Percentiles rank a stretch among this genome's conserved stretches.
Conservation (phyloP, 23 tunicate genomes). For the Phallusia fumigata region DNA sequence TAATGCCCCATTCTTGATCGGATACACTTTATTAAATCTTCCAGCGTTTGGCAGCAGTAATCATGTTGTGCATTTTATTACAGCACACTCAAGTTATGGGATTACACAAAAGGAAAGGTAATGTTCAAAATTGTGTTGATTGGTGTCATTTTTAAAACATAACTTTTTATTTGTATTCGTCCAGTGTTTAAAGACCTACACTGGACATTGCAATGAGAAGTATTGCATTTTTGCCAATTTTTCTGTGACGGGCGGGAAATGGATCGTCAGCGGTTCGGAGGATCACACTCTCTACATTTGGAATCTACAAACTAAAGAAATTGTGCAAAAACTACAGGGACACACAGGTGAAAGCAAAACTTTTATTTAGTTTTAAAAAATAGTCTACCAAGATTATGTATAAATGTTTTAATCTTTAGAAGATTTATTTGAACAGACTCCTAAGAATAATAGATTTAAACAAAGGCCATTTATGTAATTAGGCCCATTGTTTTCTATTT, state of each 20-base stretch:
- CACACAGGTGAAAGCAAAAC: conserved; percentile 91
- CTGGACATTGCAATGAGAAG: conserved; percentile 91
- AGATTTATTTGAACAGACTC: too few relatives aligned
- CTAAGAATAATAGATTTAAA: too few relatives aligned
- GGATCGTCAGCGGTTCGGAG: conserved; percentile 97
- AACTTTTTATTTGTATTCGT: neutral
- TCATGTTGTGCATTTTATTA: neutral
- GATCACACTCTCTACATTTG: conserved; percentile 88
- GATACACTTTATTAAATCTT: too few relatives aligned
- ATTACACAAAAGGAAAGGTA: conserved; percentile 96
- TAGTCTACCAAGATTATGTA: too few relatives aligned
- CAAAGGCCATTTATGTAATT: too few relatives aligned
- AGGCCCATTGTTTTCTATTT: too few relatives aligned
- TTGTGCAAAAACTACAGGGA: conserved; percentile 86
- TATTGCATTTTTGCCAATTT: conserved; percentile 98
- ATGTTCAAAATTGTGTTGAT: neutral
- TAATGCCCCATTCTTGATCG: too few relatives aligned
- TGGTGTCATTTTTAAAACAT: neutral
- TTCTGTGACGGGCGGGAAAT: conserved; percentile 97
- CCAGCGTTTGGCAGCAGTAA: neutral
- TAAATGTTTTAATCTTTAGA: too few relatives aligned
- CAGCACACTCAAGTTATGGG: conserved; percentile 97
- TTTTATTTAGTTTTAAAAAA: too few relatives aligned
- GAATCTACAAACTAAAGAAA: conserved; percentile 97
- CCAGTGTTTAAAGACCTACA: conserved; percentile 90